Percentiles rank a stretch among this genome's conserved stretches.
Conservation (phyloP, 1,140 invertebrate species). For the Sycophila sp. region DNA sequence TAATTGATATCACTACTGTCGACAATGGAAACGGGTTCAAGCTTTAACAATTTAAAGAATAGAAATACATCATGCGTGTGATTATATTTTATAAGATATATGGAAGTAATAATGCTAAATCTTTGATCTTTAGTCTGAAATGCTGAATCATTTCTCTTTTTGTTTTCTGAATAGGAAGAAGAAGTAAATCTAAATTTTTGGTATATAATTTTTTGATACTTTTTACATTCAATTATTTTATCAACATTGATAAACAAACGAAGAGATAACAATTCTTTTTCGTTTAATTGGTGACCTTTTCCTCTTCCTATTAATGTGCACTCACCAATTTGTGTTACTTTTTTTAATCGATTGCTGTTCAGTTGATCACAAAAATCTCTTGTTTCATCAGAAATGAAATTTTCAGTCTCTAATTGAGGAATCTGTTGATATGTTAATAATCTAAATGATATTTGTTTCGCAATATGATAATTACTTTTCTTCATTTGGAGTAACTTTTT, state of each 20-base stretch:
- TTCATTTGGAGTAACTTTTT: conserved; percentile 15
- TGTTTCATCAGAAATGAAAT: neutral
- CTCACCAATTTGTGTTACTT: neutral
- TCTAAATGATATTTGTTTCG: neutral
- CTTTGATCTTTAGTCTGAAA: neutral
- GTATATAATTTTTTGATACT: neutral
- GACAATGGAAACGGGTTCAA: neutral
- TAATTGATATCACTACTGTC: neutral
- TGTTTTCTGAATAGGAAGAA: neutral
- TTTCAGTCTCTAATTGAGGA: conserved; percentile 1
- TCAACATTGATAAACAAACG: neutral
- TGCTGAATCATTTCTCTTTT: neutral
- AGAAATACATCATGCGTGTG: neutral
- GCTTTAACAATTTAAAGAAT: neutral
- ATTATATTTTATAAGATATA: neutral
- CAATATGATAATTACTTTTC: conserved; percentile 12
- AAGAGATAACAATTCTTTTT: neutral
- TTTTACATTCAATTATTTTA: neutral
- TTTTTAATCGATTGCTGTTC: neutral
- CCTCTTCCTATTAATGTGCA: neutral
- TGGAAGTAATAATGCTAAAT: conserved; percentile 1
- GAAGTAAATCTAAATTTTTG: neutral
- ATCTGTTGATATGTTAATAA: neutral
- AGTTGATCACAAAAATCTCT: conserved; percentile 7
- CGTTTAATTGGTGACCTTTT: neutral